Percentiles rank a stretch among this genome's conserved stretches.
Evolutionary conservation across 2,797 vertebrate genomes (phyloP).

Genomic region (Malacoctenus gilli): DNA sequence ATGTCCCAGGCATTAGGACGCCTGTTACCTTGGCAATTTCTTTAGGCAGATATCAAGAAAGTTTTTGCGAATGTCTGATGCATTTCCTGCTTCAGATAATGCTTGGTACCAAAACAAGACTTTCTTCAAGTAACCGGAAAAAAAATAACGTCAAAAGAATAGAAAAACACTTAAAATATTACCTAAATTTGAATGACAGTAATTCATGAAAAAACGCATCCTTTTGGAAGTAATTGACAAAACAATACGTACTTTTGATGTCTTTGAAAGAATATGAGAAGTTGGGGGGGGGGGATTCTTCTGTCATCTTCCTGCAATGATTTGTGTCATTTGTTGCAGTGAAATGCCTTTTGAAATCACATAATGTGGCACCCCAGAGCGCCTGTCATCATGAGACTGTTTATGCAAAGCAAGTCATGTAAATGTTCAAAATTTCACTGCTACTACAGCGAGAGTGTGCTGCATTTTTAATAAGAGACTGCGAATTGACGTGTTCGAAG

Average conservation of each 20-base stretch:
- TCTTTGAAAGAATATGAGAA: slow-evolving; percentile 26
- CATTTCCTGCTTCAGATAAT: slow-evolving; percentile 35
- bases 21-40: slow-evolving; percentile 39
- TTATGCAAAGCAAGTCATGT: slow-evolving; percentile 46
- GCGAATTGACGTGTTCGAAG: too few relatives aligned
- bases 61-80: slow-evolving; percentile 24
- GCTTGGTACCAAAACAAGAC: not conserved
- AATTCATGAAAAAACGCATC: not conserved
- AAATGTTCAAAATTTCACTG: slow-evolving; percentile 54
- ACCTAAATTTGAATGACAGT: slow-evolving; percentile 2
- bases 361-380: slow-evolving; percentile 40
- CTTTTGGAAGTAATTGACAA: slow-evolving; percentile 37
- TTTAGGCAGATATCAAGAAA: slow-evolving; percentile 29
- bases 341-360: slow-evolving; percentile 59
- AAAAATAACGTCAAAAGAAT: too few relatives aligned
- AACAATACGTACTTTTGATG: slow-evolving; percentile 14
- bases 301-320: slow-evolving; percentile 34
- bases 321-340: slow-evolving; percentile 52
- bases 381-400: slow-evolving; percentile 57
- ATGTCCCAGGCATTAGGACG: slow-evolving; percentile 47
- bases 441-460: slow-evolving; percentile 12
- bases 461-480: not conserved
- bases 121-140: too few relatives aligned
- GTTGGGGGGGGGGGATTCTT: slow-evolving; percentile 19
- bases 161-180: too few relatives aligned